phyloP scores from a whole-genome alignment of 2,888 invertebrate species.

The Anarsia innoxiella region DNA sequence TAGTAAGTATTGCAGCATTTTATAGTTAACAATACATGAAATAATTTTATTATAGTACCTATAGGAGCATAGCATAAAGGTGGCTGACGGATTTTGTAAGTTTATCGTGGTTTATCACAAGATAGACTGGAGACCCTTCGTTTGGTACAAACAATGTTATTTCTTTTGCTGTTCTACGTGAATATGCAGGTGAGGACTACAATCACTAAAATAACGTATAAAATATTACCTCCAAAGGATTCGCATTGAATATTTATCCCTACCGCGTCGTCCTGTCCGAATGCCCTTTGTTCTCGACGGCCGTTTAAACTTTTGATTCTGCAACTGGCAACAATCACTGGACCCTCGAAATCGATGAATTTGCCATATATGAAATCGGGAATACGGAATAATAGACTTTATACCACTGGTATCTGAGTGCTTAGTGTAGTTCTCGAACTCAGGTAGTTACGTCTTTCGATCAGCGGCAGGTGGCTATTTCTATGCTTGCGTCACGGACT shows the following conservation, averaged over 20 bases:
- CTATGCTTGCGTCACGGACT: conserved; percentile 72
- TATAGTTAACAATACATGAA: no score
- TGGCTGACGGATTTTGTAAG: no score
- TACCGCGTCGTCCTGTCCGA: conserved; percentile 60
- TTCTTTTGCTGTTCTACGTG: conserved; percentile 49
- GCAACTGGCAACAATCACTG: conserved; percentile 73
- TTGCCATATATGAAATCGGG: conserved; percentile 25
- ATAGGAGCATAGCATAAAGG: no score
- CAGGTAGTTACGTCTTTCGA: conserved; percentile 34
- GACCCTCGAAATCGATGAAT: conserved; percentile 60
- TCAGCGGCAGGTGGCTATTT: conserved; percentile 54
- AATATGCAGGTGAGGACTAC: conserved; percentile 64
- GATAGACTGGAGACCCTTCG: no score
- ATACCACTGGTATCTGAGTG: conserved; percentile 17
- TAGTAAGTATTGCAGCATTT: no score
- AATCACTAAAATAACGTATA: conserved; percentile 62
- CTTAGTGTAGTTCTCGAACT: conserved; percentile 14
- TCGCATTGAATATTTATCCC: conserved; percentile 74
- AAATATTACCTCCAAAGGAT: conserved; percentile 73
- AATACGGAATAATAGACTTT: conserved; percentile 27
- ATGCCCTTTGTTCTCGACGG: conserved; percentile 67
- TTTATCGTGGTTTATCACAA: no score
- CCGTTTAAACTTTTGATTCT: conserved; percentile 76
- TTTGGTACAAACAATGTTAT: no score
- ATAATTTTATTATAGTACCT: no score